A percentile compares a stretch with the other conserved stretches of the same genome.
Evolutionary conservation across 1,140 invertebrate genomes (phyloP).

Genomic region (Brachionus sp.): DNA sequence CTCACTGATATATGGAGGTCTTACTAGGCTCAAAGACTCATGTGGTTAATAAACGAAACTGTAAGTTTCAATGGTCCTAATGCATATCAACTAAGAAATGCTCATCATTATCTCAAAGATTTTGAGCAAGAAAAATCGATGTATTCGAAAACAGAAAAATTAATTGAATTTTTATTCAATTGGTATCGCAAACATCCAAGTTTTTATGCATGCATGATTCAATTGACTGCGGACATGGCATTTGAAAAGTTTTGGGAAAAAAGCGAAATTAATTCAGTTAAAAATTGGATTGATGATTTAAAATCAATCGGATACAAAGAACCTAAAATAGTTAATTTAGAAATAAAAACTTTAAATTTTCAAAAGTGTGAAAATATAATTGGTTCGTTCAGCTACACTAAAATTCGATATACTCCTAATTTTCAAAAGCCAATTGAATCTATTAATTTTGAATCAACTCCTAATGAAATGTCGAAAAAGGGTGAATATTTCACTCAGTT

Average conservation of each 20-base stretch:
- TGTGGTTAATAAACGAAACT: slow-evolving; percentile 51
- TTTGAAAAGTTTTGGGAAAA: slow-evolving; percentile 47
- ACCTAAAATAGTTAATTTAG: not conserved
- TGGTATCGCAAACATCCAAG: slow-evolving; percentile 48
- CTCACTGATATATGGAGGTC: slow-evolving; percentile 54
- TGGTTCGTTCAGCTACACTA: not conserved
- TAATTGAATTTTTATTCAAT: slow-evolving; percentile 47
- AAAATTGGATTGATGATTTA: slow-evolving; percentile 49
- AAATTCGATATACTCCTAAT: not conserved
- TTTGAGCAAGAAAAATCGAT: slow-evolving; percentile 48
- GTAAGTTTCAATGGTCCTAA: slow-evolving; percentile 50
- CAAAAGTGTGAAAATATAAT: not conserved
- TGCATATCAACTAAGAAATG: slow-evolving; percentile 48
- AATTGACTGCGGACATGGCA: slow-evolving; percentile 47
- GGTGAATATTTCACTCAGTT: not conserved
- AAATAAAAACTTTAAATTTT: not conserved
- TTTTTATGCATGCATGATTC: slow-evolving; percentile 48
- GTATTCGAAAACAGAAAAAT: slow-evolving; percentile 48
- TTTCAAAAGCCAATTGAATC: not conserved
- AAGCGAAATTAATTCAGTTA: slow-evolving; percentile 47
- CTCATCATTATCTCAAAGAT: slow-evolving; percentile 49
- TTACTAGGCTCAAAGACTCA: slow-evolving; percentile 52
- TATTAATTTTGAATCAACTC: not conserved
- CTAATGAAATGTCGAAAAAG: not conserved
- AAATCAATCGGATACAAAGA: slow-evolving; percentile 46